Conservation (phyloP, 2,113 vertebrate species). For the Ifrita kowaldi region DNA sequence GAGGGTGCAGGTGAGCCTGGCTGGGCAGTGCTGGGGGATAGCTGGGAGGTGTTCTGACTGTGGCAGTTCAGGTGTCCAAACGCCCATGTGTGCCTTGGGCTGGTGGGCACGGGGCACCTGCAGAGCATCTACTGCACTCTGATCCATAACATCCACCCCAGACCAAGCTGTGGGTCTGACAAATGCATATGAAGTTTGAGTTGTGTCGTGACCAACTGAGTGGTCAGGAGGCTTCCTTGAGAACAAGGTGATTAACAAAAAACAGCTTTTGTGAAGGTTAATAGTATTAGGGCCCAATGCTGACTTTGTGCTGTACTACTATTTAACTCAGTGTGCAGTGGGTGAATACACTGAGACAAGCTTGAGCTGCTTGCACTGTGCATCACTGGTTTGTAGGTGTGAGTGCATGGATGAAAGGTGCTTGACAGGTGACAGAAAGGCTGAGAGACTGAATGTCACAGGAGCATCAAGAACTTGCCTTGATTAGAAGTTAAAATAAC, state of each 20-base stretch:
- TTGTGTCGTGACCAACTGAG: neutral
- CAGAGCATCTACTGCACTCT: neutral
- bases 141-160: neutral
- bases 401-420: neutral
- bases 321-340: neutral
- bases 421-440: neutral
- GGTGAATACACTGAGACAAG: neutral
- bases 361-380: neutral
- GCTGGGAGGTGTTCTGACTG: neutral
- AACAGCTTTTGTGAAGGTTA: neutral
- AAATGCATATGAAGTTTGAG: neutral
- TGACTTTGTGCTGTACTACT: neutral
- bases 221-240: neutral
- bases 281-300: neutral
- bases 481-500: neutral
- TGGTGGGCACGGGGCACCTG: neutral
- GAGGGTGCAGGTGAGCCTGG: neutral
- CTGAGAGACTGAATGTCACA: neutral
- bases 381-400: neutral
- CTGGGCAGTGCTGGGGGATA: neutral
- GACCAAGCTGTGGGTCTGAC: neutral
- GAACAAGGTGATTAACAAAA: neutral
- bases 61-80: fast-evolving
- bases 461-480: neutral
- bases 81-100: neutral